Conservation (phyloP, 2,797 vertebrate species). For the Oreonectes daqikongensis region DNA sequence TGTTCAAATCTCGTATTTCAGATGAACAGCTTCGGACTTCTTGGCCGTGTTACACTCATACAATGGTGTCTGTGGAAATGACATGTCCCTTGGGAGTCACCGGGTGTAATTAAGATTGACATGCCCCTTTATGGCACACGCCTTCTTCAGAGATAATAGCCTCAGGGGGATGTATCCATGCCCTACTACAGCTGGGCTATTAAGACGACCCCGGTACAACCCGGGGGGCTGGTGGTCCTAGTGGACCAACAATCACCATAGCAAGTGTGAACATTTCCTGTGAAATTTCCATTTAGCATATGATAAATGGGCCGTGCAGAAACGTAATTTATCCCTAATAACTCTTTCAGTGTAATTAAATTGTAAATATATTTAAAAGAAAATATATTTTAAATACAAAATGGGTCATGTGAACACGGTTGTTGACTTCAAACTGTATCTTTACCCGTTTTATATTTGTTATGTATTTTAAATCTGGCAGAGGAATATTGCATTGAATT, state of each 20-base stretch:
- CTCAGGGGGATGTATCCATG: conserved; percentile 48
- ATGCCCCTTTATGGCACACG: conserved; percentile 56
- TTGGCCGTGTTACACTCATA: conserved; percentile 40
- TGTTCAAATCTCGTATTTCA: conserved; percentile 46
- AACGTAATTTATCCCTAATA: neutral
- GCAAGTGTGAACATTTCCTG: neutral
- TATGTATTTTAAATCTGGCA: no score
- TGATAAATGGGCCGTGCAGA: neutral
- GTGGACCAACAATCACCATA: conserved; percentile 9
- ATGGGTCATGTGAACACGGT: no score
- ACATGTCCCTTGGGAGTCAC: conserved; percentile 53
- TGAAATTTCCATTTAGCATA: neutral
- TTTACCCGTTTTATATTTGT: no score
- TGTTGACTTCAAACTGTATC: no score
- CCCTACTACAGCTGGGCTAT: conserved; percentile 37
- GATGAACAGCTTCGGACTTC: conserved; percentile 58
- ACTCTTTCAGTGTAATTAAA: neutral
- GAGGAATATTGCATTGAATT: no score
- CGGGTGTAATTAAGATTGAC: conserved; percentile 38
- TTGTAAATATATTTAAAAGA: neutral
- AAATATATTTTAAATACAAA: no score
- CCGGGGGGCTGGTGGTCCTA: conserved; percentile 13
- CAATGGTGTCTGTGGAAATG: conserved; percentile 57
- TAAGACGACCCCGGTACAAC: conserved; percentile 23
- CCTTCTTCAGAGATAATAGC: conserved; percentile 54